These are phyloP conservation scores for Mormyrops attenuatus DNA, from an alignment of 2,797 vertebrate species.

Conservation along the genomic window DNA sequence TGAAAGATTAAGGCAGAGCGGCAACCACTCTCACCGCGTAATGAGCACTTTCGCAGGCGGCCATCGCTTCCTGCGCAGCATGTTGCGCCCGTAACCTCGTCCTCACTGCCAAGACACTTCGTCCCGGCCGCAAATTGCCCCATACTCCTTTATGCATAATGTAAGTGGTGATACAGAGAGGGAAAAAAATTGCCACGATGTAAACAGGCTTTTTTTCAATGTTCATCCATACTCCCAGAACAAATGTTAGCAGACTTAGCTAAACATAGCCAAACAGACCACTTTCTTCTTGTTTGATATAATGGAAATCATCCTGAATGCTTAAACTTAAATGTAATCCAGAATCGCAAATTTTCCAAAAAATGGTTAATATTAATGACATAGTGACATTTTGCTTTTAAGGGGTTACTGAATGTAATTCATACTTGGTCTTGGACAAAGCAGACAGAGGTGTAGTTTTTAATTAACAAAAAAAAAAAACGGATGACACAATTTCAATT, in stretches of 20 bases:
- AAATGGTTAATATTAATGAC: not conserved
- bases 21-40: not conserved
- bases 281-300: conserved; percentile 23
- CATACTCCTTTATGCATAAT: not conserved
- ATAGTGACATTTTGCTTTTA: not conserved
- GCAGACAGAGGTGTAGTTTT: not conserved
- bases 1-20: not conserved
- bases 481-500: not conserved
- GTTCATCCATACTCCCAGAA: conserved; percentile 36
- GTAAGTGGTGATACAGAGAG: not conserved
- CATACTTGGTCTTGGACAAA: not conserved
- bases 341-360: not conserved
- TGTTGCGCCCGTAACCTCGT: not conserved
- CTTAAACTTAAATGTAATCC: conserved; percentile 21
- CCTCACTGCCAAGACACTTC: not conserved
- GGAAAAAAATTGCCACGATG: not conserved
- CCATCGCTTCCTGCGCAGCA: not conserved
- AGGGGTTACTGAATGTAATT: not conserved
- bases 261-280: conserved; percentile 39
- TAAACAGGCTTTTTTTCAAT: conserved; percentile 29
- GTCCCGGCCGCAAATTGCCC: not conserved
- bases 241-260: conserved; percentile 46
- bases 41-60: not conserved
- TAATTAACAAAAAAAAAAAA: not conserved
- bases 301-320: conserved; percentile 31